Evolutionary conservation across 2,797 vertebrate species (phyloP).

Genomic region (Peromyscus nudipes): DNA sequence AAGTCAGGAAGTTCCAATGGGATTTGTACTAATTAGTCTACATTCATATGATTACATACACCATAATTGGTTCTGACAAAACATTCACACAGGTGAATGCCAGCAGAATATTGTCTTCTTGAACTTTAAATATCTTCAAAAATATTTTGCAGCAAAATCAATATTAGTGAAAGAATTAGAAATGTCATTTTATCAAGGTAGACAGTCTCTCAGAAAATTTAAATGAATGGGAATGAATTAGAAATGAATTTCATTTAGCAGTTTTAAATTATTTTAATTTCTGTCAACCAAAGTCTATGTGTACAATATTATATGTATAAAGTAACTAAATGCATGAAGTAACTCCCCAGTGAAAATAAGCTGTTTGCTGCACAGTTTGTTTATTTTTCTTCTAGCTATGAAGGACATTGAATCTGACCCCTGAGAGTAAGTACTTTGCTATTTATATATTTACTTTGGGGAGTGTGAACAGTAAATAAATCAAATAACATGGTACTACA

Average conservation of each 20-base stretch:
- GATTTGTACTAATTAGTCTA: constrained; percentile 62
- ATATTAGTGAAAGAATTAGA: not conserved
- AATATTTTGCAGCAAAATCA: not conserved
- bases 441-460: not conserved
- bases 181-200: not conserved
- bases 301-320: not conserved
- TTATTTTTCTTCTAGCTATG: not conserved
- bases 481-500: not conserved
- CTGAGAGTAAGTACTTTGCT: not conserved
- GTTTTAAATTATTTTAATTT: not conserved
- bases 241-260: not conserved
- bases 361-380: not conserved
- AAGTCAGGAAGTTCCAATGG: constrained; percentile 7
- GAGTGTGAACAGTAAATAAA: not conserved
- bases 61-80: constrained; percentile 68
- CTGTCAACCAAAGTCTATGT: not conserved
- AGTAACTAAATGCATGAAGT: not conserved
- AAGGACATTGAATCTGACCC: not conserved
- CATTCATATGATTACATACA: constrained; percentile 40
- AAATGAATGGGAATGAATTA: not conserved
- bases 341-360: not conserved
- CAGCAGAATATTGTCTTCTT: constrained; percentile 53
- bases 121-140: constrained; percentile 51
- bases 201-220: not conserved
- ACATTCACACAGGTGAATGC: constrained; percentile 12